Percentiles rank a stretch among this genome's conserved stretches.
Evolutionary conservation across 2,113 vertebrate species (phyloP).

Genomic region (Gymnarchus niloticus): DNA sequence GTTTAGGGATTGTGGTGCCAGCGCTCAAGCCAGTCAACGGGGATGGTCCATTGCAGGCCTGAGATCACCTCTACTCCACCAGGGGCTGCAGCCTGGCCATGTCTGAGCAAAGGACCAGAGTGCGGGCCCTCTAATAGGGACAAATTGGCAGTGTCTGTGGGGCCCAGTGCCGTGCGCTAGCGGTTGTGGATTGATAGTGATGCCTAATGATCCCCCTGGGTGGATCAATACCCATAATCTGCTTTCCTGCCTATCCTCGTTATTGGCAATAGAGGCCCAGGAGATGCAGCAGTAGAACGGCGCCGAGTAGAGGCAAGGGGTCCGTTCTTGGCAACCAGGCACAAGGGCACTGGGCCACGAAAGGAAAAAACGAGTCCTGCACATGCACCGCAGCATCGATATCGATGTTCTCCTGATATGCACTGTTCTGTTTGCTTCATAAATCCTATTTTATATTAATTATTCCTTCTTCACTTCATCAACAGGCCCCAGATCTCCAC

Average conservation of each 20-base stretch:
- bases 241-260: conserved; percentile 90
- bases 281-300: conserved; percentile 55
- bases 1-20: not conserved
- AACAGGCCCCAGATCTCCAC: conserved; percentile 44
- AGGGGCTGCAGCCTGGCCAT: conserved; percentile 68
- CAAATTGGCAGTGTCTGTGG: conserved; percentile 98
- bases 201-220: conserved; percentile 99
- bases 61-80: conserved; percentile 46
- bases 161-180: conserved; percentile 81
- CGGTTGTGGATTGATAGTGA: conserved; percentile 99
- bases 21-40: not conserved
- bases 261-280: conserved; percentile 80
- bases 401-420: conserved; percentile 50
- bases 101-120: conserved; percentile 84
- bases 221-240: conserved; percentile 99
- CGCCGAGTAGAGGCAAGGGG: conserved; percentile 31
- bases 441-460: conserved; percentile 49
- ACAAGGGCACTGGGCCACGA: too few relatives aligned
- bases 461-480: conserved; percentile 43
- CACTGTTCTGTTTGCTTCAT: conserved; percentile 48
- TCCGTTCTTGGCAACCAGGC: not conserved
- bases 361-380: not conserved
- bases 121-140: conserved; percentile 92
- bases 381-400: conserved; percentile 46
- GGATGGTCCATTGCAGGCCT: not conserved